phyloP scores from a whole-genome alignment of 2,797 vertebrate species.

The Danio aesculapii region DNA sequence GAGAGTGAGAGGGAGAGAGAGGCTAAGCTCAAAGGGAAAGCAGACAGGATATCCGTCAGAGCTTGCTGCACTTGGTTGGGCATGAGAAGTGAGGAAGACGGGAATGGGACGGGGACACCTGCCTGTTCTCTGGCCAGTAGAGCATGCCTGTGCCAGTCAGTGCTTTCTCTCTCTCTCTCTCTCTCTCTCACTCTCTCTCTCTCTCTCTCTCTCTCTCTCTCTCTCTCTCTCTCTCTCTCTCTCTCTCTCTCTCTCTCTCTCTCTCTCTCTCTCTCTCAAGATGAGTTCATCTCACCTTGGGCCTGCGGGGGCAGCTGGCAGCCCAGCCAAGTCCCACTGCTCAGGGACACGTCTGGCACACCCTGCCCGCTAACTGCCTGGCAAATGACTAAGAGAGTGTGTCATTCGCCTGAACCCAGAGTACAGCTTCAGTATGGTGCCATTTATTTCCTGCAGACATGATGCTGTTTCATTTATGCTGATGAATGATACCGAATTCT shows the following conservation, averaged over 20 bases:
- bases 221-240: no score
- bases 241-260: no score
- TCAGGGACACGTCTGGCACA: slow-evolving; percentile 57
- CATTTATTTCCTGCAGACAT: slow-evolving; percentile 16
- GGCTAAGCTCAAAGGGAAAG: slow-evolving; percentile 48
- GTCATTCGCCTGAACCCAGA: neutral
- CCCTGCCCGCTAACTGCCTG: slow-evolving; percentile 58
- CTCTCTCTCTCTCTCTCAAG: slow-evolving; percentile 24
- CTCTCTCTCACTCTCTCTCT: no score
- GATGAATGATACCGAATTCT: slow-evolving; percentile 7
- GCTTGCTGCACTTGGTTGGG: slow-evolving; percentile 52
- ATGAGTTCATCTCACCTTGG: slow-evolving; percentile 62
- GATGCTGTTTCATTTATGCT: slow-evolving; percentile 19
- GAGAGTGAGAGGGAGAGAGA: slow-evolving; percentile 24
- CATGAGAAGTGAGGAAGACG: slow-evolving; percentile 45
- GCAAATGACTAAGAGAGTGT: slow-evolving; percentile 46
- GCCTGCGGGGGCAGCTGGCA: slow-evolving; percentile 38
- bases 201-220: no score
- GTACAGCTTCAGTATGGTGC: slow-evolving; percentile 5
- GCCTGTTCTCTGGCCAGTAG: slow-evolving; percentile 50
- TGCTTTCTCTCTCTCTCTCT: no score
- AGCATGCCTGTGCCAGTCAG: slow-evolving; percentile 53
- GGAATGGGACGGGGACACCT: slow-evolving; percentile 54
- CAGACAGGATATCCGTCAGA: slow-evolving; percentile 59
- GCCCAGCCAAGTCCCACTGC: slow-evolving; percentile 53